Base-by-base conservation (phyloP, 2,113 vertebrate genomes). In the Corydoras maculifer region DNA sequence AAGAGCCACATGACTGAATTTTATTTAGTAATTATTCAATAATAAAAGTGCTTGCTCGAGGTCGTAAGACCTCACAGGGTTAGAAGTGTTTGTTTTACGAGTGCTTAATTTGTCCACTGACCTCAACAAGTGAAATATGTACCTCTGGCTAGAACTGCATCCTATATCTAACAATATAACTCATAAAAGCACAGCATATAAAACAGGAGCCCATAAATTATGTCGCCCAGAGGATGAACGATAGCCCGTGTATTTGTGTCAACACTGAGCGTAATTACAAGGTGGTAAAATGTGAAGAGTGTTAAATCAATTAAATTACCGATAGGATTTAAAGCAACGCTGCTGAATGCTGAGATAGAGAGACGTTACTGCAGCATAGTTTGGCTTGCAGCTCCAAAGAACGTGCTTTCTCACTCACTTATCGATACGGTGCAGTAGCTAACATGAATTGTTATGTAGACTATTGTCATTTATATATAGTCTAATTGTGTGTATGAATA, bases 221-320 rank as follows among this genome's bases (percentile, higher is more conserved):
- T 82, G 61, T 80, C 50, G 54, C 82, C 80, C 77, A 72, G 84
- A 83, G 83, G 85, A 81, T 83, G 81, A 82, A 86, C 60, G 77
- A 76, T 75, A 70, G 76, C 64, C 81, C 80, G 80, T 86, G 85
- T 89, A 84, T 86, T 89, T 88, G 87, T 89, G 87, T 90, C 87
- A 89, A 89, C 87, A 87, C 84, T 82, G 82, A 86, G 83, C 84
- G 85, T 90, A 90, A 91, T 91, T 90, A 89, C 87, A 87, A 88
- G 86, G 87, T 87, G 88, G 87, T 87, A 87, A 86, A 87, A 90
- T 85, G 84, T 85, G 84, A 80, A 86, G 88, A 88, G 88, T 88
- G 88, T 84, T 88, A 89, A 90, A 91, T 90, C 89, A 90, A 88
- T 90, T 43, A 43, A 43, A 43, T 43, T 43, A 43, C 35, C 35